phyloP scores from a whole-genome alignment of 1,140 invertebrate genomes.

The Mesaphorura yosii region DNA sequence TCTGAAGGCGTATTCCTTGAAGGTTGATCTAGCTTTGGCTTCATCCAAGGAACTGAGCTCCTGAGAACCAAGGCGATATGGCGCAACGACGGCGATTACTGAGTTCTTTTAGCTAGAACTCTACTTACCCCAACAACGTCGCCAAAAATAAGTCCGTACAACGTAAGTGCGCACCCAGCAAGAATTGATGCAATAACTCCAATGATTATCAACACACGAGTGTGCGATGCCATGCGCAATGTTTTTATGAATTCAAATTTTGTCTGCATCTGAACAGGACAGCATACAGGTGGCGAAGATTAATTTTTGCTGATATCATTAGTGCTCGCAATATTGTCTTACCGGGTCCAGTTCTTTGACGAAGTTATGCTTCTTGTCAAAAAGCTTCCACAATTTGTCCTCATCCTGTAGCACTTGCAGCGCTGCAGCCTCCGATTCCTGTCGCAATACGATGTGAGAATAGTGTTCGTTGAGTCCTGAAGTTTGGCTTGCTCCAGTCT shows the following conservation, averaged over 20 bases:
- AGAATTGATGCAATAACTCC: not conserved
- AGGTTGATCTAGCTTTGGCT: not conserved
- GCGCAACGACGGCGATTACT: not conserved
- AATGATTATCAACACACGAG: not conserved
- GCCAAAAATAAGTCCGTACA: constrained; percentile 19
- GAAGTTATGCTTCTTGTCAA: not conserved
- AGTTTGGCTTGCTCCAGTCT: too few relatives aligned
- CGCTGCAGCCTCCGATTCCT: too few relatives aligned
- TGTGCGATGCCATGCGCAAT: not conserved
- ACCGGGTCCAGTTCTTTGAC: not conserved
- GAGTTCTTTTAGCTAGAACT: not conserved
- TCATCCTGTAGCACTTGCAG: too few relatives aligned
- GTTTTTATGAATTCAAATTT: not conserved
- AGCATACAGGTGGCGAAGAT: not conserved
- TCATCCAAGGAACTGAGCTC: not conserved
- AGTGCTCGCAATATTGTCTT: not conserved
- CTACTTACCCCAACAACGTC: constrained; percentile 11
- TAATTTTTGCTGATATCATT: not conserved
- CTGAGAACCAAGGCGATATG: not conserved
- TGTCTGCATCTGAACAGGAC: not conserved
- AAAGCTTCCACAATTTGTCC: too few relatives aligned
- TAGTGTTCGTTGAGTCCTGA: too few relatives aligned
- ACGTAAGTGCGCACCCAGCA: not conserved
- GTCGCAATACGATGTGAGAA: too few relatives aligned
- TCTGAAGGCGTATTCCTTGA: constrained; percentile 8